These are phyloP conservation scores for Apotomis capreana DNA, from an alignment of 2,888 invertebrate genomes.

Conservation along the genomic window DNA sequence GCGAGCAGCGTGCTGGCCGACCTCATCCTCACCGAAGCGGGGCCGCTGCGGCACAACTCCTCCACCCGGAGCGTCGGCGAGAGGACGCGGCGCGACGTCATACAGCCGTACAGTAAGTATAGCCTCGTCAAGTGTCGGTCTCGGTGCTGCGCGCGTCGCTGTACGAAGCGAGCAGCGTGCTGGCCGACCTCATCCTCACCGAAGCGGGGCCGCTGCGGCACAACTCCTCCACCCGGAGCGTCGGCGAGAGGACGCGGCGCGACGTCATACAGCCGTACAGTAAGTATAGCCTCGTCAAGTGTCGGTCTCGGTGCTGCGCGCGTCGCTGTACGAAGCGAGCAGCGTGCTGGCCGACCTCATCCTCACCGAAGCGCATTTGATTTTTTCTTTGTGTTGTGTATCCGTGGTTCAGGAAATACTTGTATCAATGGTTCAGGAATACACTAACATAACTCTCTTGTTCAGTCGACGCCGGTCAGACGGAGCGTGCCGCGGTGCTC, in stretches of 20 bases:
- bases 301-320: too few species aligned
- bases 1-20: slow-evolving; percentile 66
- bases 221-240: slow-evolving; percentile 52
- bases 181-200: slow-evolving; percentile 61
- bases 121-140: too few species aligned
- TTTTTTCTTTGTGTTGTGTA: too few species aligned
- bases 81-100: slow-evolving; percentile 85
- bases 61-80: slow-evolving; percentile 81
- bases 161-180: slow-evolving; percentile 63
- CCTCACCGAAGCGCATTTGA: slow-evolving; percentile 58
- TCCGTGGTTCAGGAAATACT: too few species aligned
- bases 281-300: slow-evolving; percentile 59
- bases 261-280: slow-evolving; percentile 87
- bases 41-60: slow-evolving; percentile 47
- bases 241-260: slow-evolving; percentile 86
- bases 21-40: slow-evolving; percentile 56
- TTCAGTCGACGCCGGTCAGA: slow-evolving; percentile 89
- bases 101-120: slow-evolving; percentile 85
- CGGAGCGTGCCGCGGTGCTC: slow-evolving; percentile 90
- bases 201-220: slow-evolving; percentile 52
- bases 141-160: slow-evolving; percentile 45
- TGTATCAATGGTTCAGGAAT: too few species aligned
- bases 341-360: slow-evolving; percentile 63
- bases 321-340: slow-evolving; percentile 61
- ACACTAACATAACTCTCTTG: too few species aligned